phyloP scores from a whole-genome alignment of 2,888 invertebrate species.

The Drosophila picticornis region DNA sequence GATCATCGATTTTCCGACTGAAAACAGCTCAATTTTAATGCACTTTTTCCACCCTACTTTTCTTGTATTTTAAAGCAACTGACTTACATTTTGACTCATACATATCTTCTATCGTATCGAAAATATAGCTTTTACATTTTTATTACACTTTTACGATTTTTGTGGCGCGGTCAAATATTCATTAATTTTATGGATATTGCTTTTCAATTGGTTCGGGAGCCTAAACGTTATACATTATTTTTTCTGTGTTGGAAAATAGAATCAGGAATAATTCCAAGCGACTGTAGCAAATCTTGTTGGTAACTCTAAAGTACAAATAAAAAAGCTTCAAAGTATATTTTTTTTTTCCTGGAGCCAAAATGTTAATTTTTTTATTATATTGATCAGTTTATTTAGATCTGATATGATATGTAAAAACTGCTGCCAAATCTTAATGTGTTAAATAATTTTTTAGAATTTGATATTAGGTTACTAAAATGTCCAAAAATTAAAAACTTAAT shows the following conservation, averaged over 20 bases:
- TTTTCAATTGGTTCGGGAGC: constrained; percentile 51
- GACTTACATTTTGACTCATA: neutral
- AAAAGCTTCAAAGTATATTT: too few relatives aligned
- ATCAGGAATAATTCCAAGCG: neutral
- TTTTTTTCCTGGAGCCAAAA: neutral
- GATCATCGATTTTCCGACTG: constrained; percentile 8
- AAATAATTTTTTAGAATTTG: neutral
- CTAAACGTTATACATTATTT: constrained; percentile 14
- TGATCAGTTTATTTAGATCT: neutral
- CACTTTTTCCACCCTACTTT: neutral
- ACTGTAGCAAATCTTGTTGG: neutral
- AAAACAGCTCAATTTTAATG: neutral
- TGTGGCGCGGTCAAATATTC: constrained; percentile 33
- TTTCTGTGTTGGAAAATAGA: constrained; percentile 2
- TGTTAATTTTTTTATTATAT: too few relatives aligned
- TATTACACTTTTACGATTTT: neutral
- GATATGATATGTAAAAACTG: neutral
- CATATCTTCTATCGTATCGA: neutral
- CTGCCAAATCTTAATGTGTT: neutral
- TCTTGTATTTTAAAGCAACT: neutral
- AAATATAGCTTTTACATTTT: neutral
- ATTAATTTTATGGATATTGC: constrained; percentile 47
- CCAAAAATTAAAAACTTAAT: too few relatives aligned
- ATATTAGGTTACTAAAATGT: neutral
- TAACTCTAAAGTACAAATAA: neutral